Percentiles rank a stretch among this genome's conserved stretches.
Evolutionary conservation across 2,797 vertebrate genomes (phyloP).

Genomic region (Rhinogobio ventralis): DNA sequence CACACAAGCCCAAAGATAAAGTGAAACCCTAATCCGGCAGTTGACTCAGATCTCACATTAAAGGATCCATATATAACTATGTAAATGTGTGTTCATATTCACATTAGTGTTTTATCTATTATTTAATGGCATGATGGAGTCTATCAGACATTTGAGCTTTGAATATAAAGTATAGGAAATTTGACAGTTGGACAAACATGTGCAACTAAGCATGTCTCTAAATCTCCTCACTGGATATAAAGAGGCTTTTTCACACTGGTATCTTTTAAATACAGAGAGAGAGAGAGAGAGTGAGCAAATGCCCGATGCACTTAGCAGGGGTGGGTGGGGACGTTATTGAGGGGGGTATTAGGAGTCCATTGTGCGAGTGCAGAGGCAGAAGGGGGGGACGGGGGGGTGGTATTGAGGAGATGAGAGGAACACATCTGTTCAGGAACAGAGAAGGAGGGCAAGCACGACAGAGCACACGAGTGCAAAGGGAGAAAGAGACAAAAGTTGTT

Average conservation of each 20-base stretch:
- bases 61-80: conserved; percentile 42
- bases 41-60: conserved; percentile 49
- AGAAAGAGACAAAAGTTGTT: conserved; percentile 27
- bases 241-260: conserved; percentile 47
- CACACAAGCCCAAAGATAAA: conserved; percentile 39
- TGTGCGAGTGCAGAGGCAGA: conserved; percentile 52
- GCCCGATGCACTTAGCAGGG: conserved; percentile 36
- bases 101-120: background rate
- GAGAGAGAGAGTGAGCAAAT: conserved; percentile 29
- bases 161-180: background rate
- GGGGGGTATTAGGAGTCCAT: conserved; percentile 57
- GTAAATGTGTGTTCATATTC: background rate
- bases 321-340: conserved; percentile 13
- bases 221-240: conserved; percentile 53
- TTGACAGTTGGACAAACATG: background rate
- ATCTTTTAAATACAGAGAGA: conserved; percentile 36
- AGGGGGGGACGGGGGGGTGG: conserved; percentile 46
- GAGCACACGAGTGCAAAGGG: conserved; percentile 22
- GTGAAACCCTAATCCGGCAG: conserved; percentile 64
- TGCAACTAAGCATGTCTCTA: conserved; percentile 30
- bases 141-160: background rate
- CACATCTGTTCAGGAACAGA: conserved; percentile 70
- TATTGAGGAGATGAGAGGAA: conserved; percentile 58
- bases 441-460: conserved; percentile 34
- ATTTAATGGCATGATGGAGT: conserved; percentile 2